Percentiles rank a stretch among this genome's conserved stretches.
Conservation (phyloP, 2,113 vertebrate species). For the Coptodon rendalli region DNA sequence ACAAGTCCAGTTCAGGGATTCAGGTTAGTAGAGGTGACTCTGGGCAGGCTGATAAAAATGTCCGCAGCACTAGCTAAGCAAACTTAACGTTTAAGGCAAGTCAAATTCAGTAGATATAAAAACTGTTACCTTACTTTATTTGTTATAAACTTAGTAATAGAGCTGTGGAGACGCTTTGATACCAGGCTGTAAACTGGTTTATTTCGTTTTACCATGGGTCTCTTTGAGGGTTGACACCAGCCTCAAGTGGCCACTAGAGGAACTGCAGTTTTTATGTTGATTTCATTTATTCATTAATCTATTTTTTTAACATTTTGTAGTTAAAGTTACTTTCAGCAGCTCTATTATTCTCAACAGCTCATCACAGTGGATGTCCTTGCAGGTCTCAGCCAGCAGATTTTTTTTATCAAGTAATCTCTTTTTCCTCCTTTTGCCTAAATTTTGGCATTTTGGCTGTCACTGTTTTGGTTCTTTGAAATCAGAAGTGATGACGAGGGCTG, state of each 20-base stretch:
- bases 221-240: not conserved
- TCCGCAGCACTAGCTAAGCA: not conserved
- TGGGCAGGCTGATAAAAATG: not conserved
- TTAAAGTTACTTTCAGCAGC: not conserved
- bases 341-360: not conserved
- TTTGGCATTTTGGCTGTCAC: not conserved
- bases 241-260: not conserved
- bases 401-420: not conserved
- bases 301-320: not conserved
- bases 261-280: not conserved
- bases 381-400: not conserved
- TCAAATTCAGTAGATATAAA: not conserved
- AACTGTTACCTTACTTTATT: not conserved
- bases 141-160: not conserved
- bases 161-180: not conserved
- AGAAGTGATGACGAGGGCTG: not conserved
- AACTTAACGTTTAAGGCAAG: not conserved
- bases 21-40: not conserved
- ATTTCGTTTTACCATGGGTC: not conserved
- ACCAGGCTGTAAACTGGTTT: not conserved
- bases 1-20: not conserved
- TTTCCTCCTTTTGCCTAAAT: not conserved
- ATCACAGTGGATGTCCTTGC: not conserved
- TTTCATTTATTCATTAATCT: not conserved
- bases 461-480: not conserved